Percentiles rank a stretch among this genome's conserved stretches.
Evolutionary conservation across 2,797 vertebrate species (phyloP).

Genomic region (Paguma larvata): DNA sequence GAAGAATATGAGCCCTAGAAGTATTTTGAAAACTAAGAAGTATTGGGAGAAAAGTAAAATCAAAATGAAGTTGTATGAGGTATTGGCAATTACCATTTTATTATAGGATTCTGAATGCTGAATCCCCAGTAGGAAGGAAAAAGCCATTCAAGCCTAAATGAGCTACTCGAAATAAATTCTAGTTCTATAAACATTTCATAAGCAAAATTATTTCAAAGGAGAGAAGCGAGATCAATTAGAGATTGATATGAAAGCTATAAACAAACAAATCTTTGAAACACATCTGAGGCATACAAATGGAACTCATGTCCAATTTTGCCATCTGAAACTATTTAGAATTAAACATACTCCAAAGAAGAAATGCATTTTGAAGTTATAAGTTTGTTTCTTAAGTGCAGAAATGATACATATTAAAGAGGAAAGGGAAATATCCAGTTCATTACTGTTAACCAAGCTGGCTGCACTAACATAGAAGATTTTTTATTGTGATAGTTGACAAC

Average conservation of each 20-base stretch:
- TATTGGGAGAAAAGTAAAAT: neutral
- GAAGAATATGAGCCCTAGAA: neutral
- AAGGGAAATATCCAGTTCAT: neutral
- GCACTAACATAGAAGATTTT: neutral
- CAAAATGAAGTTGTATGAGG: slow-evolving; percentile 2
- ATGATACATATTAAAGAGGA: neutral
- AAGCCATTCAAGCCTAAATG: neutral
- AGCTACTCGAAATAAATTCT: neutral
- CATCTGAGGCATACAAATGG: neutral
- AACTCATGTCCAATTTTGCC: neutral
- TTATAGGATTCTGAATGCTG: slow-evolving; percentile 11
- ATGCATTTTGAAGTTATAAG: slow-evolving; percentile 5
- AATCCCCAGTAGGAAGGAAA: neutral
- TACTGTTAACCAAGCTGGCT: neutral
- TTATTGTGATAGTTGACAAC: neutral
- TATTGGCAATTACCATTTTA: slow-evolving; percentile 6
- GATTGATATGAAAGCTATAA: neutral
- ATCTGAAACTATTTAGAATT: neutral
- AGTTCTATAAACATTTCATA: slow-evolving; percentile 1
- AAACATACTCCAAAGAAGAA: neutral
- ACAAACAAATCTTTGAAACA: neutral
- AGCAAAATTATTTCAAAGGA: neutral
- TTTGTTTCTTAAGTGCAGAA: neutral
- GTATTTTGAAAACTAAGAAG: neutral
- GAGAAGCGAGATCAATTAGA: neutral